Conservation (phyloP, 2,797 vertebrate genomes). For the Platyrinchus mystaceus region DNA sequence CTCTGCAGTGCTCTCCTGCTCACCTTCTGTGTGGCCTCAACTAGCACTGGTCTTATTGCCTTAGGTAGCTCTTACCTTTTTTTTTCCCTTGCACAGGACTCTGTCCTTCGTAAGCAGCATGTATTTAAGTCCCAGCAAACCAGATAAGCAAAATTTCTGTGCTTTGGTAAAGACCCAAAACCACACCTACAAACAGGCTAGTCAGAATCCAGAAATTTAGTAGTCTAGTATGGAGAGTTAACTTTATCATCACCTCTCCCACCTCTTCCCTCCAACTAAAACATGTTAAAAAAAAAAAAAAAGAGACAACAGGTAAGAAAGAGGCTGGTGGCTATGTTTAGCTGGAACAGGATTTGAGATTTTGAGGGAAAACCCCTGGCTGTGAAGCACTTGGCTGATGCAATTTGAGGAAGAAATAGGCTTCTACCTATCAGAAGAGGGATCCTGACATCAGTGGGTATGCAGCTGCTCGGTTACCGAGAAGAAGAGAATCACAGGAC, state of each 20-base stretch:
- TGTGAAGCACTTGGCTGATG: constrained; percentile 52
- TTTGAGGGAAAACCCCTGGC: constrained; percentile 55
- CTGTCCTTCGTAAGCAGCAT: not conserved
- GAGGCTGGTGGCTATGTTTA: constrained; percentile 19
- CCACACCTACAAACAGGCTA: not conserved
- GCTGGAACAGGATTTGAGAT: constrained; percentile 48
- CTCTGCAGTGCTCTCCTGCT: not conserved
- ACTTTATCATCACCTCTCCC: not conserved
- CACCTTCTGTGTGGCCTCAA: not conserved
- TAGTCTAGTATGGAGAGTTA: not conserved
- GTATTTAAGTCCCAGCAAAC: not conserved
- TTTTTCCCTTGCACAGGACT: not conserved
- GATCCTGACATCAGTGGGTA: not conserved
- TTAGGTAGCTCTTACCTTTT: not conserved
- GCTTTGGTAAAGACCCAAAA: not conserved
- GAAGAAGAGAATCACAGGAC: not conserved
- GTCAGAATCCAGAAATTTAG: not conserved
- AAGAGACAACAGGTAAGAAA: not conserved
- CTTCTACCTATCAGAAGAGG: constrained; percentile 22
- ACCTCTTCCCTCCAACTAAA: constrained; percentile 2
- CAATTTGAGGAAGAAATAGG: constrained; percentile 41
- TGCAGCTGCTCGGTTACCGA: not conserved
- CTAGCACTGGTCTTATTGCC: not conserved
- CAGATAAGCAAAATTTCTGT: not conserved
- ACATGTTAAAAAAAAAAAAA: not conserved